Evolutionary conservation across 1,140 invertebrate genomes (phyloP), one percentile per base, ranked within the genome.

Genomic region (Diabrotica virgifera): DNA sequence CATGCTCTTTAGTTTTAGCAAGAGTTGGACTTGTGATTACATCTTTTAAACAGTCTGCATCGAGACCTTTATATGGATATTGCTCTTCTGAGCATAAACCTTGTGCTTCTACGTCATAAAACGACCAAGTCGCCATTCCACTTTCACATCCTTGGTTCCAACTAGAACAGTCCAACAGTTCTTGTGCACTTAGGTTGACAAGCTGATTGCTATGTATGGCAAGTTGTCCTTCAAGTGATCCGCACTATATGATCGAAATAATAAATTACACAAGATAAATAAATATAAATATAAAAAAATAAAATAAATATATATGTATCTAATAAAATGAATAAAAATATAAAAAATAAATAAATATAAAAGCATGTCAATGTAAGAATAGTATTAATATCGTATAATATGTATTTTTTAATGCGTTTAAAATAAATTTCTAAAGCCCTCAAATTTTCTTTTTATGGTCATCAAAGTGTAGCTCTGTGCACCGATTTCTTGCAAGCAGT

Each of bases 111-210:
- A 99, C 88, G 79, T 99, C 99, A 69, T 89, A 81, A 82, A 96
- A 96, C 51, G 92, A 92, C 67, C 89, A 82, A 80, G 96, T 93
- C 92, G 97, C 96, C 13, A 96, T 81, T 62, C 96, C 96, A 70
- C 96, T 96, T 24, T 24, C 24, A 4, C 24, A 24, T 24, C 24
- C 24, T 24, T 24, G 24, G 69, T 92, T 0, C 0, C 14, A 5
- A 12, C 59, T 36, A n/a, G 37, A 13, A 77, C 97, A 99, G 82
- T 99, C 97, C 24, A 99, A 85, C 52, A 99, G 82, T 79, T 99
- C 97, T 82, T 99, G 97, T 82, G 99, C 97, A 70, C 94, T 96
- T 0, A 99, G 85, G 5, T 94, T 94, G 6, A 95, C 85, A 11
- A 99, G 83, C 65, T 86, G 84, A 52, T 91, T 91, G 36, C 85